phyloP scores from a whole-genome alignment of 2,797 vertebrate genomes.

The Neoniphon sammara region DNA sequence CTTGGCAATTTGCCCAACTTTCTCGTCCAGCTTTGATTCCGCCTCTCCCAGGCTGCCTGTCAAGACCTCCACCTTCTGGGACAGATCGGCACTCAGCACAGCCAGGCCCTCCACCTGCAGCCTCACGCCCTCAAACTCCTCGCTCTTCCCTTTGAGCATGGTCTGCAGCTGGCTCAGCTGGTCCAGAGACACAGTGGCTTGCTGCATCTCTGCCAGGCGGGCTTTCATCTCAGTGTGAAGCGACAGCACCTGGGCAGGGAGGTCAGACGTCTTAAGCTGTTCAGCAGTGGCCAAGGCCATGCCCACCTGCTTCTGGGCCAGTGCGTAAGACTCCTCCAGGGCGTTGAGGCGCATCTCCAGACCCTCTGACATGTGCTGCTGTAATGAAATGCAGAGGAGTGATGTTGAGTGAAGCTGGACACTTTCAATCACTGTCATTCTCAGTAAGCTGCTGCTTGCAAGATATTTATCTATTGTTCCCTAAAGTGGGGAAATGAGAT shows the following conservation, averaged over 20 bases:
- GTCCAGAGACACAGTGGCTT: conserved; percentile 69
- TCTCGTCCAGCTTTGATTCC: conserved; percentile 58
- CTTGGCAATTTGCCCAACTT: conserved; percentile 15
- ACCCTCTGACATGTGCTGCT: conserved; percentile 60
- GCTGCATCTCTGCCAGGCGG: conserved; percentile 76
- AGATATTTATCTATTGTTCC: neutral
- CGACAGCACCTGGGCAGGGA: conserved; percentile 74
- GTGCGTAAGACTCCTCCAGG: conserved; percentile 69
- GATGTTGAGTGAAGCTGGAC: conserved; percentile 7
- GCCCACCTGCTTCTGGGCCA: conserved; percentile 74
- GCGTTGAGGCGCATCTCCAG: conserved; percentile 70
- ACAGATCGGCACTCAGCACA: conserved; percentile 40
- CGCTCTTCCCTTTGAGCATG: conserved; percentile 52
- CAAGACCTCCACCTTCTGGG: conserved; percentile 59
- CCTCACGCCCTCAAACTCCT: conserved; percentile 67
- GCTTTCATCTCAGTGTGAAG: conserved; percentile 74
- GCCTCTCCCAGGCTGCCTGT: conserved; percentile 45
- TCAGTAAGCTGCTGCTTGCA: neutral
- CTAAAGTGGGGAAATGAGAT: too few species aligned
- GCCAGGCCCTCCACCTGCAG: conserved; percentile 66
- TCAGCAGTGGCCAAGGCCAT: conserved; percentile 70
- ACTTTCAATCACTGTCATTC: neutral
- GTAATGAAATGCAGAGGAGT: conserved; percentile 30
- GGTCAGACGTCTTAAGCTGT: conserved; percentile 73
- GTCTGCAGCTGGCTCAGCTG: conserved; percentile 69